Evolutionary conservation across 2,113 vertebrate species (phyloP).

Genomic region (Cichladusa arquata): DNA sequence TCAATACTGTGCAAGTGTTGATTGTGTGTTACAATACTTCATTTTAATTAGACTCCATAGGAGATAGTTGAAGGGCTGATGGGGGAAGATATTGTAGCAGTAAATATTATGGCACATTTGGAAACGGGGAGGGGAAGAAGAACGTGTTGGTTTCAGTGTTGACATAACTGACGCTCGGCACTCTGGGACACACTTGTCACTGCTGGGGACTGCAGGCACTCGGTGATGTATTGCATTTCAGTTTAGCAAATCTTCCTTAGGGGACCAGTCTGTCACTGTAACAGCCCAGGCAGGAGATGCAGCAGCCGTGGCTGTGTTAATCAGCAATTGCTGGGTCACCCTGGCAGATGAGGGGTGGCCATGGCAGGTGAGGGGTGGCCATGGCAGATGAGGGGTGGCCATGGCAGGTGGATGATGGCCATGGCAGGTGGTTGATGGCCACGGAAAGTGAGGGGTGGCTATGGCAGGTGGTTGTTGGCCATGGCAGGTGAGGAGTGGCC

Average conservation of each 20-base stretch:
- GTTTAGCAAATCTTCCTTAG: not conserved
- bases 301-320: not conserved
- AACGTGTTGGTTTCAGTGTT: not conserved
- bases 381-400: rapidly evolving
- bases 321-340: rapidly evolving
- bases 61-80: slow-evolving; percentile 3
- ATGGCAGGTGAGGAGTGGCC: rapidly evolving
- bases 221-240: rapidly evolving
- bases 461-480: too few relatives aligned
- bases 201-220: not conserved
- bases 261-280: not conserved
- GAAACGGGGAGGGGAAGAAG: not conserved
- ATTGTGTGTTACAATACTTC: slow-evolving; percentile 25
- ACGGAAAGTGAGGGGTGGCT: rapidly evolving
- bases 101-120: slow-evolving; percentile 40
- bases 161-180: not conserved
- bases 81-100: not conserved
- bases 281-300: not conserved
- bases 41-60: slow-evolving; percentile 50
- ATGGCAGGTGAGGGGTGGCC: not conserved
- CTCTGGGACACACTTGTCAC: slow-evolving; percentile 22
- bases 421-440: too few relatives aligned
- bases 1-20: not conserved
- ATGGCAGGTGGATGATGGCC: not conserved
- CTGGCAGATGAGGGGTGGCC: rapidly evolving